Evolutionary conservation across 2,797 vertebrate genomes (phyloP).

Genomic region (Pogoniulus pusillus): DNA sequence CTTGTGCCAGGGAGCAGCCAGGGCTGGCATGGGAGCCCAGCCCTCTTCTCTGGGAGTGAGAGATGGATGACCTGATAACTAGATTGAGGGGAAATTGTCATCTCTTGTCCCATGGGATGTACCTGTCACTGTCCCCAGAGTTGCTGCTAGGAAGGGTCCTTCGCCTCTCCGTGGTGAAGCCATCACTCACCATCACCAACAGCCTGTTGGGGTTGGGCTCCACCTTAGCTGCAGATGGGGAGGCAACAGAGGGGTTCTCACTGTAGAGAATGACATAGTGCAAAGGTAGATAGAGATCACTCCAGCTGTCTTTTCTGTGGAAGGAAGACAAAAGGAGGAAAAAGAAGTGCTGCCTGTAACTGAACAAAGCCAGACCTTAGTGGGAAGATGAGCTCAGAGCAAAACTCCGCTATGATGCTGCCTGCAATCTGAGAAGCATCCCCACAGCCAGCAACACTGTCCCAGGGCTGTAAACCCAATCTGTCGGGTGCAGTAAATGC

Average conservation of each 20-base stretch:
- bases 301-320: neutral
- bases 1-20: accelerated
- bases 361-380: neutral
- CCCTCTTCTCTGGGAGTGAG: neutral
- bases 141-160: neutral
- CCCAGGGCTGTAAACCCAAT: neutral
- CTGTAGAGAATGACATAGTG: no score
- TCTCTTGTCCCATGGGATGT: neutral
- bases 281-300: neutral
- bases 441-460: neutral
- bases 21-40: neutral
- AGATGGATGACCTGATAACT: neutral
- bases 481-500: neutral
- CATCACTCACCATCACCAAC: neutral
- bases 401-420: neutral
- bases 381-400: neutral
- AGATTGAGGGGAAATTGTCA: neutral
- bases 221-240: neutral
- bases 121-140: accelerated
- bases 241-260: neutral
- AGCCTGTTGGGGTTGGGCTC: neutral
- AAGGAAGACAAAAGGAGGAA: neutral
- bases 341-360: neutral
- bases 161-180: accelerated
- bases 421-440: neutral